Conservation (phyloP, 2,888 invertebrate genomes). For the Dusona sp. region DNA sequence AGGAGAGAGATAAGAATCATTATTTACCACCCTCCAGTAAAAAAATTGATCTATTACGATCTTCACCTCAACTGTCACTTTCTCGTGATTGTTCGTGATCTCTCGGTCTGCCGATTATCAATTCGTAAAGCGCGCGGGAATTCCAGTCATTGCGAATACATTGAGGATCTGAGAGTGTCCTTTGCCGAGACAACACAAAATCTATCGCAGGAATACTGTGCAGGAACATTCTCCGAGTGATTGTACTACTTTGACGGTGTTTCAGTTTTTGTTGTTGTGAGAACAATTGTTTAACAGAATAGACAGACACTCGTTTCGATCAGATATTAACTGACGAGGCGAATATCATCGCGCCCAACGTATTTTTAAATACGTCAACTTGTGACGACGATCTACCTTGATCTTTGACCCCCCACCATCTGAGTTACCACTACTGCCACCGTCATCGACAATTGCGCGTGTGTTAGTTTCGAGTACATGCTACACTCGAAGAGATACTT, state of each 20-base stretch:
- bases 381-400: slow-evolving; percentile 55
- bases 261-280: neutral
- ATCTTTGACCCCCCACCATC: slow-evolving; percentile 57
- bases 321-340: neutral
- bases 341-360: neutral
- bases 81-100: neutral
- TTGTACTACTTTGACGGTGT: neutral
- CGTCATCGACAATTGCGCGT: slow-evolving; percentile 24
- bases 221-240: slow-evolving; percentile 7
- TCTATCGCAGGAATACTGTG: neutral
- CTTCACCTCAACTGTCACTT: neutral
- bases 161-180: neutral
- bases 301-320: neutral
- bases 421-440: slow-evolving; percentile 3
- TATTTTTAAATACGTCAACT: slow-evolving; percentile 32
- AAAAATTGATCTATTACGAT: neutral
- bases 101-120: neutral
- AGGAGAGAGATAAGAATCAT: neutral
- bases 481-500: slow-evolving; percentile 10
- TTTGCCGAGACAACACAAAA: neutral
- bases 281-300: neutral
- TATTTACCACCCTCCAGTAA: neutral
- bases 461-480: slow-evolving; percentile 15
- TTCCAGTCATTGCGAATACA: neutral
- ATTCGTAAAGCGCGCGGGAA: slow-evolving; percentile 13